phyloP scores from a whole-genome alignment of 2,888 invertebrate genomes.

The Stegana nigrithorax region DNA sequence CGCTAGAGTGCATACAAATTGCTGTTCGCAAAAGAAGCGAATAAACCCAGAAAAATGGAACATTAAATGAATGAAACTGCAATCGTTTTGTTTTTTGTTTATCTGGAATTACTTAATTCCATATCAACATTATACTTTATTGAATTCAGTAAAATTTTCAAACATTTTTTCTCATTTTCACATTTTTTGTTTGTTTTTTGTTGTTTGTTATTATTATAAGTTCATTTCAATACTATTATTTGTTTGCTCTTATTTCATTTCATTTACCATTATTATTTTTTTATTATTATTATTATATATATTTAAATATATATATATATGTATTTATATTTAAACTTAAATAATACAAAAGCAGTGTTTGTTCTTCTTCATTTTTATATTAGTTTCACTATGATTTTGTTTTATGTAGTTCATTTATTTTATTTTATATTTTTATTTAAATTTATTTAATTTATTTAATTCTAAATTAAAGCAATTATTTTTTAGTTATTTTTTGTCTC shows the following conservation, averaged over 20 bases:
- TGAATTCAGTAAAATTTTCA: constrained; percentile 67
- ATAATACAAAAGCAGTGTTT: constrained; percentile 67
- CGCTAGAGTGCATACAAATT: too few species aligned
- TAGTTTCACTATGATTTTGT: constrained; percentile 50
- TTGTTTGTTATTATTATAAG: constrained; percentile 36
- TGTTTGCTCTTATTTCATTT: constrained; percentile 30
- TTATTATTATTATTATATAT: constrained; percentile 43
- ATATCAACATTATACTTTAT: constrained; percentile 67
- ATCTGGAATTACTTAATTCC: constrained; percentile 66
- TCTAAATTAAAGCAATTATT: constrained; percentile 64
- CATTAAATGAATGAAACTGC: constrained; percentile 11
- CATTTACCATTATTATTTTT: constrained; percentile 42
- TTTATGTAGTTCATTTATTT: constrained; percentile 35
- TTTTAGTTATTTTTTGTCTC: constrained; percentile 20
- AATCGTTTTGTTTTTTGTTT: constrained; percentile 51
- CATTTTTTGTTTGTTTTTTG: constrained; percentile 36
- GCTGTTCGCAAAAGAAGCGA: too few species aligned
- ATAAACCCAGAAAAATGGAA: too few species aligned
- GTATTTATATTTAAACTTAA: constrained; percentile 63
- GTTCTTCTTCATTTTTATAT: constrained; percentile 40
- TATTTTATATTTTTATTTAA: constrained; percentile 29
- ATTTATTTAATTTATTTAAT: constrained; percentile 45
- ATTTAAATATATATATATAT: constrained; percentile 52
- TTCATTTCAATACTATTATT: constrained; percentile 40
- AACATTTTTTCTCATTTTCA: constrained; percentile 56